Base-by-base conservation (phyloP, 2,888 invertebrate species). In the Sussaba pulchella region DNA sequence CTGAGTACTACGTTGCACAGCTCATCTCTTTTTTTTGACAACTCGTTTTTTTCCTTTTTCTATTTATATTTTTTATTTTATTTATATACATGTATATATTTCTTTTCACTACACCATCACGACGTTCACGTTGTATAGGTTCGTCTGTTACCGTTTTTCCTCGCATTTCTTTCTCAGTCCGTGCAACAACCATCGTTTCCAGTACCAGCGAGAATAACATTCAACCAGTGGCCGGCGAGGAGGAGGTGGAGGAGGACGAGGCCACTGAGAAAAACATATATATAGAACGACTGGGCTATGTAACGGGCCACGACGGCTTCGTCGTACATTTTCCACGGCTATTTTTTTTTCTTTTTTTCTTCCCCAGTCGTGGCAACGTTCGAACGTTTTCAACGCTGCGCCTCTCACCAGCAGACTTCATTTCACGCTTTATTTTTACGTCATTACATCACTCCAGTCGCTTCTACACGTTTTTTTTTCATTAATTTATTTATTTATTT, bases 181-280 rank as follows among this genome's bases (percentile, higher is more conserved):
- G 57, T 36, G 45, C 45, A 69, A 78, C 67, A 52, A 67, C 41
- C 47, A 69, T 73, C 31, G 78, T 43, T 73, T 54, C 17, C 41
- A 61, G 52, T 43, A 14, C 43, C 57, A 61, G 72, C 61, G 83
- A 81, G 74, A 84, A 82, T 82, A 84, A 82, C 85, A 84, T 87
- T 86, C 86, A 87, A 87, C 86, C 86, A 87, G 86, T 87, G 86
- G 86, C 78, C 79, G 82, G 70, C 78, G 57, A 45, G 54, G 21
- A 45, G 45, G 57, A 39, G 39, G 41, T 8, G 12, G 43, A 10
- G 43, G 12, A n/a, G 61, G 61, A 31, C 17, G 43, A 70, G 45
- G 57, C 70, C 63, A 69, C 26, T 63, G 54, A 47, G 36, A 50
- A 24, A 39, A 43, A 41, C 21, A 47, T 36, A 73, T 63, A 39